phyloP scores from a whole-genome alignment of 2,797 vertebrate species.

The Microctenopoma steveboyesi region DNA sequence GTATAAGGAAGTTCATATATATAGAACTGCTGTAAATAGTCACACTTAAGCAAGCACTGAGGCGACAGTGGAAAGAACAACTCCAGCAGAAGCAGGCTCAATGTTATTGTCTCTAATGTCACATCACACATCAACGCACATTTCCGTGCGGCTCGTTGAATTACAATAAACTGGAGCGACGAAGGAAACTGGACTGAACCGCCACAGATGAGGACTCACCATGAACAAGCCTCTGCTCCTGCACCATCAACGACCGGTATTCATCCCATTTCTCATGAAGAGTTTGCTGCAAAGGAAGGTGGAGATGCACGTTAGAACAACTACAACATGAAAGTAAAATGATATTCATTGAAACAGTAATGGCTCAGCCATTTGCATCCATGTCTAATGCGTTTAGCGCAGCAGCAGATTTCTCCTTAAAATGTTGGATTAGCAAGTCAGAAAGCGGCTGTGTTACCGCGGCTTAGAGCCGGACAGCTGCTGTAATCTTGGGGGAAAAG shows the following conservation, averaged over 20 bases:
- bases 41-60: too few relatives aligned
- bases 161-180: too few relatives aligned
- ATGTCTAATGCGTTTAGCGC: neutral
- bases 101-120: neutral
- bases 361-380: too few relatives aligned
- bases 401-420: conserved; percentile 50
- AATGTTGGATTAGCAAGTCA: conserved; percentile 45
- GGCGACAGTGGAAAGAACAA: too few relatives aligned
- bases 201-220: conserved; percentile 78
- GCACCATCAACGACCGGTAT: conserved; percentile 93
- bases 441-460: conserved; percentile 32
- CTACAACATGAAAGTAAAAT: neutral
- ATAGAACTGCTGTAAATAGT: too few relatives aligned
- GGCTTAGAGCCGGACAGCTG: conserved; percentile 74
- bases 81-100: too few relatives aligned
- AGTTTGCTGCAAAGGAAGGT: conserved; percentile 86
- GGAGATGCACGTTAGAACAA: neutral
- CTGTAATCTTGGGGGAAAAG: conserved; percentile 55
- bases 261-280: conserved; percentile 97
- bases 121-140: neutral
- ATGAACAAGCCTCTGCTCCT: conserved; percentile 93
- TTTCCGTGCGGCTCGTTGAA: neutral
- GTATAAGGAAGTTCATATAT: too few relatives aligned
- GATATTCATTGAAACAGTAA: too few relatives aligned
- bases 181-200: neutral